Evolutionary conservation across 2,113 vertebrate species (phyloP).

Genomic region (Anguilla rostrata): DNA sequence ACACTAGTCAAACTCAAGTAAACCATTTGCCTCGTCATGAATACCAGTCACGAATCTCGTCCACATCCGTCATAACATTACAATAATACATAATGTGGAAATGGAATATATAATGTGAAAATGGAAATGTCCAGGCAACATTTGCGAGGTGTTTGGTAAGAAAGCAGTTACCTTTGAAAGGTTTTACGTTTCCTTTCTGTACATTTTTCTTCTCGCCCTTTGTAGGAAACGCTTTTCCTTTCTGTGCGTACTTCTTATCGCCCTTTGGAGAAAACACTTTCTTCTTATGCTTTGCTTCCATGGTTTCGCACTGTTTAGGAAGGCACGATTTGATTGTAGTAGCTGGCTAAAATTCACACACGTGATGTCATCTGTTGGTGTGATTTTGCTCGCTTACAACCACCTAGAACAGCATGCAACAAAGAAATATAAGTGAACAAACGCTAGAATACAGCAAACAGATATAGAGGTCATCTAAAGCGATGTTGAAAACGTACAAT

Average conservation of each 20-base stretch:
- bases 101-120: too few species aligned
- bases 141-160: not conserved
- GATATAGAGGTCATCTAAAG: not conserved
- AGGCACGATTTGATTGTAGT: slow-evolving; percentile 19
- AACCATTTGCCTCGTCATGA: too few species aligned
- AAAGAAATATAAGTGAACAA: not conserved
- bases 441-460: not conserved
- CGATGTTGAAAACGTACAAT: not conserved
- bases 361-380: not conserved
- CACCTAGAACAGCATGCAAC: not conserved
- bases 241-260: slow-evolving; percentile 58
- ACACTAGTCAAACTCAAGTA: too few species aligned
- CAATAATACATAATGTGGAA: too few species aligned
- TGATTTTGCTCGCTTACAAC: not conserved
- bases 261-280: slow-evolving; percentile 51
- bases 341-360: not conserved
- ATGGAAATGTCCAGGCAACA: not conserved
- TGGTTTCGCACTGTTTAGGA: slow-evolving; percentile 19
- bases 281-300: slow-evolving; percentile 68
- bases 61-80: too few species aligned
- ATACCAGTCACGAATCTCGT: too few species aligned
- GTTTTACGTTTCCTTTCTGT: slow-evolving; percentile 61
- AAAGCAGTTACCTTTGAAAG: slow-evolving; percentile 10
- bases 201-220: slow-evolving; percentile 58
- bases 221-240: slow-evolving; percentile 52